These are phyloP conservation scores for Ptilodon capucinus DNA, from an alignment of 2,888 invertebrate species.

Conservation along the genomic window DNA sequence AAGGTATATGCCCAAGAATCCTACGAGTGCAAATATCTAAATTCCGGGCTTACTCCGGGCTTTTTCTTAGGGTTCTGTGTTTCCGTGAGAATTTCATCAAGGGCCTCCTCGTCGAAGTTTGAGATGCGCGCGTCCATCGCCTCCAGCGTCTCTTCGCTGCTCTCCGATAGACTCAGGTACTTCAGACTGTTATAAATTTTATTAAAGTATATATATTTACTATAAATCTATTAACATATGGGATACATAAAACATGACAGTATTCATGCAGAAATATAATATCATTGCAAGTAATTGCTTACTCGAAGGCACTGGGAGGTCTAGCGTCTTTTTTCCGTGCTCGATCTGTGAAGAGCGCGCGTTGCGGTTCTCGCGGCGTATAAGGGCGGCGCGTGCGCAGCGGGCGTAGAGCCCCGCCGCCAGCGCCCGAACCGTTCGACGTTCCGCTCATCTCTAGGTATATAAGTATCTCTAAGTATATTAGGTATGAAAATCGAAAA, in stretches of 20 bases:
- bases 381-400: conserved; percentile 92
- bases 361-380: conserved; percentile 91
- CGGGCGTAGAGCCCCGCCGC: conserved; percentile 72
- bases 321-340: conserved; percentile 66
- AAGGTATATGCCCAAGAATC: too few relatives aligned
- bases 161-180: conserved; percentile 81
- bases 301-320: conserved; percentile 91
- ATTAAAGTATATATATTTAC: too few relatives aligned
- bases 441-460: conserved; percentile 58
- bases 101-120: conserved; percentile 48
- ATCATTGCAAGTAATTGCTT: conserved; percentile 37
- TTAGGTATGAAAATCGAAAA: too few relatives aligned
- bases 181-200: conserved; percentile 77
- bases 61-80: conserved; percentile 52
- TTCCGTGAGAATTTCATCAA: conserved; percentile 46
- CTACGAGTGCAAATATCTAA: too few relatives aligned
- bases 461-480: background rate
- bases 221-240: too few relatives aligned
- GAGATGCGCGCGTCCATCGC: conserved; percentile 42
- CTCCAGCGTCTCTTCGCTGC: conserved; percentile 51
- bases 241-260: too few relatives aligned
- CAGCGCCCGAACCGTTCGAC: conserved; percentile 28
- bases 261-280: too few relatives aligned
- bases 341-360: conserved; percentile 87
- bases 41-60: conserved; percentile 37